phyloP scores from a whole-genome alignment of 23 tunicate species.

The Halocynthia roretzi region DNA sequence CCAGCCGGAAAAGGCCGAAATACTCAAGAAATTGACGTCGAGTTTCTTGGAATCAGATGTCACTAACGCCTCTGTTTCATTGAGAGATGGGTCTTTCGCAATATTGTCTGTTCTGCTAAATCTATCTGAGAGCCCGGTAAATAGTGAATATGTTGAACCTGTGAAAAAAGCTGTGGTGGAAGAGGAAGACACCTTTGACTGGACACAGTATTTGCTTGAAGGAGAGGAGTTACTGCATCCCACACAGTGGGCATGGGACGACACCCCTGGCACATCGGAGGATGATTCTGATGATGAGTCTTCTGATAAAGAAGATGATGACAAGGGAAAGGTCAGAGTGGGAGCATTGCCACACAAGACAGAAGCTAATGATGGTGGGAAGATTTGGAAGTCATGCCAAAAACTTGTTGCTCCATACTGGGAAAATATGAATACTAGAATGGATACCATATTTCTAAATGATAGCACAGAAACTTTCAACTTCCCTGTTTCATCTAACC shows the following conservation, averaged over 20 bases:
- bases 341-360: background rate
- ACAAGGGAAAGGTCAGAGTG: background rate
- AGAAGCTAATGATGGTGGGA: background rate
- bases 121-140: conserved; percentile 46
- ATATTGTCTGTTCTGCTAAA: conserved; percentile 36
- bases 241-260: conserved; percentile 52
- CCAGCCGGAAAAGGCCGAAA: conserved; percentile 54
- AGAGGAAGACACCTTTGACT: conserved; percentile 36
- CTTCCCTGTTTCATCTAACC: too few species aligned
- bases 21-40: conserved; percentile 13
- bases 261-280: conserved; percentile 24
- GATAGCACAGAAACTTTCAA: background rate
- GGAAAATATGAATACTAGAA: background rate
- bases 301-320: background rate
- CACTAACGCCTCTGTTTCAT: conserved; percentile 14
- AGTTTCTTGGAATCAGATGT: conserved; percentile 28
- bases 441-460: background rate
- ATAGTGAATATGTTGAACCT: conserved; percentile 18
- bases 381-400: background rate
- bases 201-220: conserved; percentile 61
- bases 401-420: conserved; percentile 18
- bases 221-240: conserved; percentile 70
- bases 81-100: conserved; percentile 51
- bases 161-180: background rate
- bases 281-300: conserved; percentile 33